These are phyloP conservation scores for Rhinatrema bivittatum DNA, from an alignment of 2,797 vertebrate species.

Conservation along the genomic window DNA sequence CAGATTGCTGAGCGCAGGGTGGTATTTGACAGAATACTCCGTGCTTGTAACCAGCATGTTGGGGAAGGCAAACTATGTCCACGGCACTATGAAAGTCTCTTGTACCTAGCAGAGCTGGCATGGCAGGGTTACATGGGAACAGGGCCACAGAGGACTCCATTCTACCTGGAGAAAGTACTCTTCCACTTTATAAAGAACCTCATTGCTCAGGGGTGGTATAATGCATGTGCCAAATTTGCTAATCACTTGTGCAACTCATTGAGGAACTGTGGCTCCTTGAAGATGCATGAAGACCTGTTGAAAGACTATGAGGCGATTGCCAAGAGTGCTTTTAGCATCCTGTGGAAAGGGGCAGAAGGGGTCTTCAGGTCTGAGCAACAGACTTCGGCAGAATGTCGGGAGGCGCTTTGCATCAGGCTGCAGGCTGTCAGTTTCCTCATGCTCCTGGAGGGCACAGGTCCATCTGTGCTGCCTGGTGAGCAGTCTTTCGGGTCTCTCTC, in stretches of 20 bases:
- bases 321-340: conserved; percentile 57
- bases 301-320: conserved; percentile 55
- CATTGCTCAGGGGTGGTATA: conserved; percentile 21
- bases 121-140: conserved; percentile 55
- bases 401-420: conserved; percentile 37
- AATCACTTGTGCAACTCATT: conserved; percentile 62
- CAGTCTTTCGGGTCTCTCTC: conserved; percentile 33
- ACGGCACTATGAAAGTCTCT: conserved; percentile 43
- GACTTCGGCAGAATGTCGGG: background rate
- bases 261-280: background rate
- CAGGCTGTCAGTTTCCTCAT: conserved; percentile 72
- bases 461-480: conserved; percentile 11
- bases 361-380: too few species aligned
- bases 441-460: conserved; percentile 47
- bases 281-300: background rate
- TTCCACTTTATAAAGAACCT: conserved; percentile 75
- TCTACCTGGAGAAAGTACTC: conserved; percentile 86
- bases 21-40: conserved; percentile 68
- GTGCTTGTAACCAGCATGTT: conserved; percentile 72
- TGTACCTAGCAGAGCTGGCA: conserved; percentile 63
- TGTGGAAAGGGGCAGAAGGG: conserved; percentile 59
- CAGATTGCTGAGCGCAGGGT: conserved; percentile 39
- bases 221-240: conserved; percentile 35
- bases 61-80: conserved; percentile 28
- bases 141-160: conserved; percentile 41